These are phyloP conservation scores for Mungos mungo DNA, from an alignment of 2,113 vertebrate species.

Conservation along the genomic window DNA sequence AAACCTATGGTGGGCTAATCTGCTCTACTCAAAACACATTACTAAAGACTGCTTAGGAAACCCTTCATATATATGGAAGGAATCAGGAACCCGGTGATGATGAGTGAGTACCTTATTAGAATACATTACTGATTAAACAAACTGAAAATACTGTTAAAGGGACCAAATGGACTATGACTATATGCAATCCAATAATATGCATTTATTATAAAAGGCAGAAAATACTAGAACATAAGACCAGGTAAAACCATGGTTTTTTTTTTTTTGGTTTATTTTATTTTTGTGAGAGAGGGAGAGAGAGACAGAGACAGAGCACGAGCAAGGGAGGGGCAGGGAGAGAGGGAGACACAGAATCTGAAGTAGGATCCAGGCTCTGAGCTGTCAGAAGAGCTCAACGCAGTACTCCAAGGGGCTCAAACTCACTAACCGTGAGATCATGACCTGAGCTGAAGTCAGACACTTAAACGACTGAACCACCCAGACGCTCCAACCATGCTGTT, in stretches of 20 bases:
- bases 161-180: neutral
- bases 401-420: no score
- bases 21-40: slow-evolving; percentile 26
- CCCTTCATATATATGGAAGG: neutral
- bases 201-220: neutral
- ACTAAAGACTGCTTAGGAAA: neutral
- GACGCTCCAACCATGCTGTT: neutral
- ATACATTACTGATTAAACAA: slow-evolving; percentile 10
- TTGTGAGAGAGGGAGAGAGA: no score
- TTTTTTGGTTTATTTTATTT: no score
- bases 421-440: no score
- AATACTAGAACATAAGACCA: neutral
- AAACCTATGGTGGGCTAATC: neutral
- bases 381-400: no score
- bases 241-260: neutral
- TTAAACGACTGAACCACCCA: no score
- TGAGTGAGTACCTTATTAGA: neutral
- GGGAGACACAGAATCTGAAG: no score
- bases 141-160: neutral
- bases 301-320: no score
- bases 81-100: neutral
- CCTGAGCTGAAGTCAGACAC: no score
- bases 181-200: neutral
- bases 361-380: no score
- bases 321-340: no score